These are phyloP conservation scores for Pseudochirops cupreus DNA, from an alignment of 2,797 vertebrate species.

Conservation along the genomic window DNA sequence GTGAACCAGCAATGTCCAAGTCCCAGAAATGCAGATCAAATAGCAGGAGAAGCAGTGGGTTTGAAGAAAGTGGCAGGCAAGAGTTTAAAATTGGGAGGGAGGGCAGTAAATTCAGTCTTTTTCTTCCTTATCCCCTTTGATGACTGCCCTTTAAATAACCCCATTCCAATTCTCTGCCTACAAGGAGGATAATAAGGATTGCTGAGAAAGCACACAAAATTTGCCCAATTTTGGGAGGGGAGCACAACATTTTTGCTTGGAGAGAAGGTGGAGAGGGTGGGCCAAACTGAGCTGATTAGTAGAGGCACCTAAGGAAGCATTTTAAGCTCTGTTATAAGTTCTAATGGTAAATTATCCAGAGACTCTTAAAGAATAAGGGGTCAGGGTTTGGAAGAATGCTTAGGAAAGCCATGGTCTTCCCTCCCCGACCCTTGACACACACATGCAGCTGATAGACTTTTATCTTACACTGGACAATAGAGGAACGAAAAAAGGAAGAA, in stretches of 20 bases:
- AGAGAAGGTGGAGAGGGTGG: background rate
- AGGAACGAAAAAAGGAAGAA: background rate
- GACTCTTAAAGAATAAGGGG: background rate
- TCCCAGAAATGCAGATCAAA: background rate
- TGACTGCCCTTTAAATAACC: slow-evolving; percentile 1
- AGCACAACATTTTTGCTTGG: background rate
- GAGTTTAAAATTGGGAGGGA: background rate
- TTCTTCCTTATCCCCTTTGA: background rate
- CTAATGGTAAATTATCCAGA: background rate
- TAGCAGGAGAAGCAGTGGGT: background rate
- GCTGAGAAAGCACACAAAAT: background rate
- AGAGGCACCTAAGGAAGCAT: background rate
- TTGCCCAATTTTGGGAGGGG: background rate
- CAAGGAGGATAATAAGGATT: background rate
- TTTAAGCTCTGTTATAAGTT: background rate
- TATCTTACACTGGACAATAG: background rate
- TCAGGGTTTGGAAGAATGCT: background rate
- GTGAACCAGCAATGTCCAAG: background rate
- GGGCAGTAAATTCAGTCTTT: background rate
- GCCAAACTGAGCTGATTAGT: background rate
- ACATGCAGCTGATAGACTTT: background rate
- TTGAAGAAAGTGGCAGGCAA: background rate
- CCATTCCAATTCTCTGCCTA: background rate
- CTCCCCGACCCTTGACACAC: background rate
- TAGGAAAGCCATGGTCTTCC: background rate